Conservation (phyloP, 1,140 invertebrate species). For the Zaprionus capensis region DNA sequence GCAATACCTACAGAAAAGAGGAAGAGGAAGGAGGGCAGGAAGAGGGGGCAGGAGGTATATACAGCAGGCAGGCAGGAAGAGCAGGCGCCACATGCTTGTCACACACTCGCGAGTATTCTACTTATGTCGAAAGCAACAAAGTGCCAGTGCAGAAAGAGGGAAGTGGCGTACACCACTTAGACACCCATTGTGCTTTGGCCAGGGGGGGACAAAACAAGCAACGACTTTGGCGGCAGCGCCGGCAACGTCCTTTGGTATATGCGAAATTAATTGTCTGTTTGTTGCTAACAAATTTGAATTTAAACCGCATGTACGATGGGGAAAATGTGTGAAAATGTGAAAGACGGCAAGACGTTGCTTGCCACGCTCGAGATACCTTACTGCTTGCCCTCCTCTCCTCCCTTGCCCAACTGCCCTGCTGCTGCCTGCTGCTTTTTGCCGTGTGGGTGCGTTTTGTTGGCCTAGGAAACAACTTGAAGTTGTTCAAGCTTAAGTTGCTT, state of each 20-base stretch:
- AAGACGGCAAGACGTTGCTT: conserved; percentile 6
- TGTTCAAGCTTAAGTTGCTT: conserved; percentile 76
- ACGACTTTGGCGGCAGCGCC: conserved; percentile 36
- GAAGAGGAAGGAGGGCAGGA: too few relatives aligned
- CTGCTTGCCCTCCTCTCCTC: not conserved
- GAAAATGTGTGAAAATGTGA: conserved; percentile 41
- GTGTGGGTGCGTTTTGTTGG: conserved; percentile 72
- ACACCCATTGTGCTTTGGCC: conserved; percentile 54
- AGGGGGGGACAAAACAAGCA: conserved; percentile 40
- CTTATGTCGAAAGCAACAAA: conserved; percentile 15
- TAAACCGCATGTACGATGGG: conserved; percentile 70
- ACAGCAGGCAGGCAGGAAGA: not conserved
- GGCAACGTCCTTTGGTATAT: conserved; percentile 70
- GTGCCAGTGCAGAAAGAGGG: not conserved
- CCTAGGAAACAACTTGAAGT: conserved; percentile 76
- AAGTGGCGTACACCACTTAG: conserved; percentile 49
- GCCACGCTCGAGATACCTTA: not conserved
- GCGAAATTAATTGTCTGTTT: conserved; percentile 82
- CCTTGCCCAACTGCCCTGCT: not conserved
- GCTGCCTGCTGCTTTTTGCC: conserved; percentile 39
- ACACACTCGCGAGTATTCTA: conserved; percentile 49
- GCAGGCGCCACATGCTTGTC: not conserved
- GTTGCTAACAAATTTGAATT: conserved; percentile 83
- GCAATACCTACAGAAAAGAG: too few relatives aligned
- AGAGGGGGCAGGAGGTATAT: not conserved